Evolutionary conservation across 2,888 invertebrate species (phyloP).

Genomic region (Clanis bilineata): DNA sequence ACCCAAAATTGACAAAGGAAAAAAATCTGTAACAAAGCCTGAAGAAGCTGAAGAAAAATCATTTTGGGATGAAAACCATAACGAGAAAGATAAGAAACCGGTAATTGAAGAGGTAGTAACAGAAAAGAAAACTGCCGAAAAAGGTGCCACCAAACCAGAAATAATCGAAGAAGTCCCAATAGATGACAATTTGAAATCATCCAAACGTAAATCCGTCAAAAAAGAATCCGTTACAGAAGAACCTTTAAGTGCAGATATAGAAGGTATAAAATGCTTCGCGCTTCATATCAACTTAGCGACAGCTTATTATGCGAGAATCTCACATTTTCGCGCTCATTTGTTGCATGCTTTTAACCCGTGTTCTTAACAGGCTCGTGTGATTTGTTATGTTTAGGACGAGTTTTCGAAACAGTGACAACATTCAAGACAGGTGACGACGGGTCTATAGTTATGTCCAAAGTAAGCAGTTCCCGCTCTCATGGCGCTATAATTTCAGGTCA

Average conservation of each 20-base stretch:
- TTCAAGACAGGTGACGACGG: slow-evolving; percentile 77
- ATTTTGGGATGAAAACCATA: slow-evolving; percentile 69
- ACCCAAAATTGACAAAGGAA: slow-evolving; percentile 41
- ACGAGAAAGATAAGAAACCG: slow-evolving; percentile 54
- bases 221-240: slow-evolving; percentile 65
- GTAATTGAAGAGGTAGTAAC: slow-evolving; percentile 52
- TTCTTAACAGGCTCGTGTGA: slow-evolving; percentile 76
- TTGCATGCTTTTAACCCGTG: slow-evolving; percentile 75
- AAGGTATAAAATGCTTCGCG: slow-evolving; percentile 75
- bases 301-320: slow-evolving; percentile 65
- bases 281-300: slow-evolving; percentile 63
- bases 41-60: slow-evolving; percentile 60
- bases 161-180: slow-evolving; percentile 59
- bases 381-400: slow-evolving; percentile 81
- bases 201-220: slow-evolving; percentile 73
- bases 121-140: slow-evolving; percentile 55
- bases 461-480: slow-evolving; percentile 84
- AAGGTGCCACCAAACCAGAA: slow-evolving; percentile 61
- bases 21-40: slow-evolving; percentile 54
- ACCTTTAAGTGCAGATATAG: slow-evolving; percentile 75
- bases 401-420: slow-evolving; percentile 79
- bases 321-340: slow-evolving; percentile 56
- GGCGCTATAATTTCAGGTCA: slow-evolving; percentile 85
- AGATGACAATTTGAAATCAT: slow-evolving; percentile 58
- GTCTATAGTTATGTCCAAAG: slow-evolving; percentile 77